phyloP scores from a whole-genome alignment of 2,888 invertebrate species.

The Colostygia pectinataria region DNA sequence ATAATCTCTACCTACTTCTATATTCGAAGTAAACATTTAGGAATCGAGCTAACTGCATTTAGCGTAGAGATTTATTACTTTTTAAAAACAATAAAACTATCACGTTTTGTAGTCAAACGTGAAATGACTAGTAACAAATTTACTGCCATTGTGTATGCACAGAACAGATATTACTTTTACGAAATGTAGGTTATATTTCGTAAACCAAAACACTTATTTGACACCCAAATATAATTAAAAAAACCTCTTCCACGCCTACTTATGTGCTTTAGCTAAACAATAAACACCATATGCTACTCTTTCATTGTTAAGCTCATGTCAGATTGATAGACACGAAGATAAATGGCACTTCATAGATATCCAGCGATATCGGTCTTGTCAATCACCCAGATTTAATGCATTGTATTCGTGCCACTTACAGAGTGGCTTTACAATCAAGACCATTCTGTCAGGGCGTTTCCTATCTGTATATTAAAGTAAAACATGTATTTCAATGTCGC shows the following conservation, averaged over 20 bases:
- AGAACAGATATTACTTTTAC: too few species aligned
- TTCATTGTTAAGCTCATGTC: constrained; percentile 35
- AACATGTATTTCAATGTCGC: constrained; percentile 11
- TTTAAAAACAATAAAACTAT: too few species aligned
- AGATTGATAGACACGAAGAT: constrained; percentile 54
- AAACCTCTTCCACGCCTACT: constrained; percentile 6
- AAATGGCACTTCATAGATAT: constrained; percentile 53
- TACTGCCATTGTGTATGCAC: neutral
- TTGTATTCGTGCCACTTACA: constrained; percentile 53
- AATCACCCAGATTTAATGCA: constrained; percentile 55
- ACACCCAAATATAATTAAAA: neutral
- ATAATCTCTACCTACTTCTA: too few species aligned
- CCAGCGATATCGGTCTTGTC: constrained; percentile 49
- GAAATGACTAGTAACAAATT: neutral
- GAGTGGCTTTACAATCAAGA: constrained; percentile 36
- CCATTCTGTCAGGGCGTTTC: constrained; percentile 13
- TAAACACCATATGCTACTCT: constrained; percentile 29
- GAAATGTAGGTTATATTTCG: neutral
- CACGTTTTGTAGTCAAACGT: too few species aligned
- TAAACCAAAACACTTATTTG: neutral
- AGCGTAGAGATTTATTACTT: too few species aligned
- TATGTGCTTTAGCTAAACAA: constrained; percentile 18
- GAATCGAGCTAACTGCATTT: too few species aligned
- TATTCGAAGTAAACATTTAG: too few species aligned
- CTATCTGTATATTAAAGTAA: constrained; percentile 7